phyloP scores from a whole-genome alignment of 2,888 invertebrate genomes.

The Tetragnatha montana region DNA sequence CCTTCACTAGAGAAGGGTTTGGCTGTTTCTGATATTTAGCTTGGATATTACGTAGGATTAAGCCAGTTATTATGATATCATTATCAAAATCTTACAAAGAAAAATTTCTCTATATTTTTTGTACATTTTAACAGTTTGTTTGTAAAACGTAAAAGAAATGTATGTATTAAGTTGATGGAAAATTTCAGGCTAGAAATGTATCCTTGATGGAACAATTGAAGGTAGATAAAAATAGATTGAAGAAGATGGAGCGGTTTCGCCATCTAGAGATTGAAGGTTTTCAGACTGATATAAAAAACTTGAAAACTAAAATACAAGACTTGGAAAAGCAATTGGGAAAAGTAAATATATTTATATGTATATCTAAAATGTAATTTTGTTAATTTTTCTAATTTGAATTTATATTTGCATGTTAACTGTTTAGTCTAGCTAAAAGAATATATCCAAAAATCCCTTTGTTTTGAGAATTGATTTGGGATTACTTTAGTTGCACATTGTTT shows the following conservation, averaged over 20 bases:
- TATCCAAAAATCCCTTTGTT: too few species aligned
- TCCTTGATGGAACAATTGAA: constrained; percentile 52
- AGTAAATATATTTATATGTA: constrained; percentile 22
- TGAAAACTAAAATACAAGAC: constrained; percentile 53
- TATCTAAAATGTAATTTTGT: too few species aligned
- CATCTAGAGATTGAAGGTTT: constrained; percentile 55
- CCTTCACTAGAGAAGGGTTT: too few species aligned
- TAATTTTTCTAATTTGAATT: too few species aligned
- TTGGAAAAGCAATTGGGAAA: constrained; percentile 61
- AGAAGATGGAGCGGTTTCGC: constrained; percentile 57
- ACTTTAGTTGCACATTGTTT: too few species aligned
- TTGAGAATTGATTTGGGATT: too few species aligned
- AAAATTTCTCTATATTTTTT: neutral
- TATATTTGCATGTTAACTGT: too few species aligned
- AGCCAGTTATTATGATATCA: too few species aligned
- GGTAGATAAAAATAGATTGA: constrained; percentile 31
- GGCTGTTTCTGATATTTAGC: too few species aligned
- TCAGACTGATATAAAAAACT: constrained; percentile 58
- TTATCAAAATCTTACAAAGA: too few species aligned
- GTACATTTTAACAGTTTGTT: neutral
- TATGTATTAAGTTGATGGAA: neutral
- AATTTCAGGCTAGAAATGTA: constrained; percentile 35
- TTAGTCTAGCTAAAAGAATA: too few species aligned
- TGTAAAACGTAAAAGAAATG: neutral
- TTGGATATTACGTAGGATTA: too few species aligned